Percentiles rank a stretch among this genome's conserved stretches.
Conservation (phyloP, 2,797 vertebrate species). For the Rhinatrema bivittatum region DNA sequence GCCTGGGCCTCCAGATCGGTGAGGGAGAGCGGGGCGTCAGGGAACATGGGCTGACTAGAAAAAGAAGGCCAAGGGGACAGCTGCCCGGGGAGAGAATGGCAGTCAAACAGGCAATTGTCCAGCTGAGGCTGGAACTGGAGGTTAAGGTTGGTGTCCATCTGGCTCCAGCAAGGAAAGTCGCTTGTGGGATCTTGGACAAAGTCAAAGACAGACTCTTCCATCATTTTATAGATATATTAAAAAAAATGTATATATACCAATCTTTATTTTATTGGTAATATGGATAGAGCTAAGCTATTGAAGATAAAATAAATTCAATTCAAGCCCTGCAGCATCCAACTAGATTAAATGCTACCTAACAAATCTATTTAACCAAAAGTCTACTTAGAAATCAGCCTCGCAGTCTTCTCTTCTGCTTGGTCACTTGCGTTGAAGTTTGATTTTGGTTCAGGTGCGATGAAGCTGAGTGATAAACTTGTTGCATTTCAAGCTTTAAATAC, state of each 20-base stretch:
- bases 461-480: not conserved
- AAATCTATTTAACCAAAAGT: not conserved
- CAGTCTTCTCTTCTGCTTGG: not conserved
- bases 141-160: conserved; percentile 35
- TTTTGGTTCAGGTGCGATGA: too few species aligned
- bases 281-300: accelerated
- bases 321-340: not conserved
- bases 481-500: conserved; percentile 48
- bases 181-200: conserved; percentile 43
- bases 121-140: conserved; percentile 45
- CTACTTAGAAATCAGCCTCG: not conserved
- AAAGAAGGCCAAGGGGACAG: conserved; percentile 46
- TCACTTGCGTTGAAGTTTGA: not conserved
- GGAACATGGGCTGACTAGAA: conserved; percentile 38
- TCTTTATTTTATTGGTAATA: not conserved
- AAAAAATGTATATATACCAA: accelerated
- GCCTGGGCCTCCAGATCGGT: conserved; percentile 44
- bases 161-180: conserved; percentile 60
- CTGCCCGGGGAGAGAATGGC: conserved; percentile 27
- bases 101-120: conserved; percentile 46
- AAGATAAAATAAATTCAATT: not conserved
- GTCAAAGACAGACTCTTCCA: conserved; percentile 57
- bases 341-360: not conserved
- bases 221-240: not conserved
- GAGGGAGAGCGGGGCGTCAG: conserved; percentile 45